Base-by-base conservation (phyloP, 2,113 vertebrate genomes). In the Pygoscelis antarcticus region DNA sequence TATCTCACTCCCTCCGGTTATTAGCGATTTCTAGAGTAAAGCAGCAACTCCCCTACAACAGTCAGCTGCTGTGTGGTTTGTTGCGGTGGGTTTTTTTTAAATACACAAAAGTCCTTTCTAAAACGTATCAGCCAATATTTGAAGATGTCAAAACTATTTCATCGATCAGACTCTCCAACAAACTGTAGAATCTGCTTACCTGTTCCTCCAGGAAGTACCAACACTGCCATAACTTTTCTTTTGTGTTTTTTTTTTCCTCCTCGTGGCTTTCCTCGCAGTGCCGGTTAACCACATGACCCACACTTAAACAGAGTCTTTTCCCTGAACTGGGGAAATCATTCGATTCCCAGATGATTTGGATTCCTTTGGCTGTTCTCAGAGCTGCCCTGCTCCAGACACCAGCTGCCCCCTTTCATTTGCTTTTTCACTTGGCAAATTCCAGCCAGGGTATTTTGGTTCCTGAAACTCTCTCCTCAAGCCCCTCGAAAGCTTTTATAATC, bases 1-100 rank as follows among this genome's bases (percentile, higher is more conserved):
- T 40, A 1, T 64, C 17, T 82, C 1, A 0, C 4, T 79, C 38
- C 7, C 32, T 65, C 25, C 38, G 19, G 23, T 74, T 6, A 8
- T 14, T 15, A n/a, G 27, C 3, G 1, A 69, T 47, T 69, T 75
- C 47, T 30, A 23, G 8, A 26, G 13, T 11, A 68, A 68, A 91
- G 32, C 14, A 71, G 42, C 1, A 12, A 5, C 9, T 69, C 26
- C 23, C 23, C 23, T n/a, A 12, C 15, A 65, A n/a, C 46, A 42
- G 51, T 42, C 66, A 76, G 58, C 51, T 83, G 40, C 40, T 81
- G 42, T 3, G 44, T 20, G 38, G 9, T 42, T 69, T 52, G 36
- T 44, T 54, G 7, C 15, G 3, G 16, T 34, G 25, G 22, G 16
- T 1, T 2, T 1, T 47, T 47, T 62, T 58, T 62, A 4, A 68